Evolutionary conservation across 2,888 invertebrate species (phyloP).

Genomic region (Sussaba pulchella): DNA sequence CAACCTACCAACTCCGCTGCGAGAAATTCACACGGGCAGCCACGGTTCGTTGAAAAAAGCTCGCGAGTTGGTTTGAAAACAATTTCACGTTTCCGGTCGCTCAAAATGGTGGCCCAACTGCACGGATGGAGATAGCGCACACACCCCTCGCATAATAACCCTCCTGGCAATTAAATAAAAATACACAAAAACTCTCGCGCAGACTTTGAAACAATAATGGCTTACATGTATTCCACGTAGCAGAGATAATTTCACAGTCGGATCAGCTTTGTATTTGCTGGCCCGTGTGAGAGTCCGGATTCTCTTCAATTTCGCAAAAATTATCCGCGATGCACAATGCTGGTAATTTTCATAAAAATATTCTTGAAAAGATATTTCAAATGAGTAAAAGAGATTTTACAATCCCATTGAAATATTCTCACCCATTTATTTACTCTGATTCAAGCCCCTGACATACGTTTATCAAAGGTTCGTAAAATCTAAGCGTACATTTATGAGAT

Average conservation of each 20-base stretch:
- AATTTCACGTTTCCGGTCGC: constrained; percentile 65
- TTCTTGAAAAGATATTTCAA: neutral
- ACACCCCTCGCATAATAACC: constrained; percentile 39
- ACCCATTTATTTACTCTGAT: no score
- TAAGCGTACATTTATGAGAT: no score
- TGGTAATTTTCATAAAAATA: neutral
- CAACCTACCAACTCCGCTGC: constrained; percentile 29
- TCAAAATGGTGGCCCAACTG: constrained; percentile 60
- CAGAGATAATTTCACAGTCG: neutral
- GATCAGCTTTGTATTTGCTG: neutral
- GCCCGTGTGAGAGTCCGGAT: neutral
- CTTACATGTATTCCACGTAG: constrained; percentile 2
- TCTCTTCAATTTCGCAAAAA: neutral
- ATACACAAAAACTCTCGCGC: constrained; percentile 36
- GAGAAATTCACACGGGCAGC: constrained; percentile 53
- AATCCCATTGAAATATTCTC: no score
- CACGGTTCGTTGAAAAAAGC: constrained; percentile 55
- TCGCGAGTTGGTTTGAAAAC: constrained; percentile 52
- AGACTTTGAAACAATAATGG: constrained; percentile 31
- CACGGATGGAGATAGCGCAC: constrained; percentile 59
- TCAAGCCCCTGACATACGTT: no score
- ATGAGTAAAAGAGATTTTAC: no score
- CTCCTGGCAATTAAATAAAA: constrained; percentile 41
- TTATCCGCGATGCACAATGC: no score
- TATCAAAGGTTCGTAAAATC: no score